Evolutionary conservation across 2,797 vertebrate genomes (phyloP).

Genomic region (Galaxias olidus): DNA sequence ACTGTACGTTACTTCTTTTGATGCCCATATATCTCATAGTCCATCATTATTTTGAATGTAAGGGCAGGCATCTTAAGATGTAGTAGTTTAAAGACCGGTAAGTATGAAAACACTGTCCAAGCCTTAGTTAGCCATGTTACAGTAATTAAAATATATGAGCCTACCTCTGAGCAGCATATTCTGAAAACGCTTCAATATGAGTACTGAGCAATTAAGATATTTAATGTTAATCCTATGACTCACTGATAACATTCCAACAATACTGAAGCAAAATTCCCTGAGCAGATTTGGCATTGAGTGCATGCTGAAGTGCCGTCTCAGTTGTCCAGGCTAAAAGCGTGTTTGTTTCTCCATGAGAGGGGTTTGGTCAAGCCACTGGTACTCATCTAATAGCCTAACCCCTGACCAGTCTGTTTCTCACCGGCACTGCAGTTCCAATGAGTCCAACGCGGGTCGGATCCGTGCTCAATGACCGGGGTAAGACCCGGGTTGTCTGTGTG

Average conservation of each 20-base stretch:
- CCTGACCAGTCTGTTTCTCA: no score
- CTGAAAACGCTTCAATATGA: conserved; percentile 42
- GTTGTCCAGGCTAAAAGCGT: conserved; percentile 21
- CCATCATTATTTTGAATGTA: conserved; percentile 12
- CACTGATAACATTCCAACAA: conserved; percentile 45
- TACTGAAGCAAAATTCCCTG: conserved; percentile 18
- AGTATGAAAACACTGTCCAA: conserved; percentile 52
- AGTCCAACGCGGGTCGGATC: no score
- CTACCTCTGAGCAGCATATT: conserved; percentile 32
- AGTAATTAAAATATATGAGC: conserved; percentile 54
- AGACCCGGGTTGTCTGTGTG: no score
- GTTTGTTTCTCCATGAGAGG: conserved; percentile 49
- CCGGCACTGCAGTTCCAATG: no score
- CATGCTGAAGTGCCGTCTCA: conserved; percentile 45
- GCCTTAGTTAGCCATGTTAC: conserved; percentile 34
- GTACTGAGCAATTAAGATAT: conserved; percentile 30
- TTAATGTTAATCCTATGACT: conserved; percentile 26
- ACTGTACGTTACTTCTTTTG: conserved; percentile 8
- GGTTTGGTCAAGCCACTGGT: conserved; percentile 35
- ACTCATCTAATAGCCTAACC: conserved; percentile 14
- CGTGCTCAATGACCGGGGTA: no score
- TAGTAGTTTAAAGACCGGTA: conserved; percentile 21
- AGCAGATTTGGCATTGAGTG: conserved; percentile 13
- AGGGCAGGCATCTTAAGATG: conserved; percentile 12
- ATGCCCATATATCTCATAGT: conserved; percentile 19